A percentile compares a stretch with the other conserved stretches of the same genome.
These are phyloP conservation scores for Lasioglossum figueresi DNA, from an alignment of 2,888 invertebrate genomes.

Conservation along the genomic window DNA sequence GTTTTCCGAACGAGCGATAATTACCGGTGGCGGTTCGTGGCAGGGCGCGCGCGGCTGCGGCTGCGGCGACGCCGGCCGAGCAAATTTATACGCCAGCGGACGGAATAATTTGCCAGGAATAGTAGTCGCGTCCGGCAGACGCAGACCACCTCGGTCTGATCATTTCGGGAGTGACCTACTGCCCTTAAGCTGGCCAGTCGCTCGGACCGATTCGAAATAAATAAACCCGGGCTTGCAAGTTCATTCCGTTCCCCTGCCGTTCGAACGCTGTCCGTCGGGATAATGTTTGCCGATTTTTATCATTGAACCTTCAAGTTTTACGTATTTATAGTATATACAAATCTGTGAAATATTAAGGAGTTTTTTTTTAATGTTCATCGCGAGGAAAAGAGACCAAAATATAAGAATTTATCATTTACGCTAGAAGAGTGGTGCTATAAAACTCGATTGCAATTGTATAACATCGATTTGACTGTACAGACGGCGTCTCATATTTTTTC, in stretches of 20 bases:
- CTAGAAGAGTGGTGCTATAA: not conserved
- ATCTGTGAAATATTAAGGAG: too few species aligned
- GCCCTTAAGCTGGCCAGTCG: constrained; percentile 72
- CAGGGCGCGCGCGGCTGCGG: not conserved
- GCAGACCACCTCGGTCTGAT: constrained; percentile 63
- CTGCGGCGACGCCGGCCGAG: not conserved
- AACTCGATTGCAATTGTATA: not conserved
- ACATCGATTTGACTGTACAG: not conserved
- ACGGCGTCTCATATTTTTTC: not conserved
- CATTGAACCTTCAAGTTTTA: not conserved
- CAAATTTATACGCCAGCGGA: constrained; percentile 36
- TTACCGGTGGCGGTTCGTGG: constrained; percentile 5
- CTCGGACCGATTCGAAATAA: constrained; percentile 33
- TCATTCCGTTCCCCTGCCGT: not conserved
- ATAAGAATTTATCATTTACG: not conserved
- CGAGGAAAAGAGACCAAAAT: not conserved
- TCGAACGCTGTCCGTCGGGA: not conserved
- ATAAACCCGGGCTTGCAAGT: constrained; percentile 30
- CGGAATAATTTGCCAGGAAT: constrained; percentile 57
- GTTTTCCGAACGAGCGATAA: constrained; percentile 20
- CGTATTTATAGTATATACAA: not conserved
- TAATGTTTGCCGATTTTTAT: not conserved
- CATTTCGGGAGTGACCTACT: constrained; percentile 78
- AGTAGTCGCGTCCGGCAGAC: constrained; percentile 51
- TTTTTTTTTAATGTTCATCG: too few species aligned